Evolutionary conservation across 2,113 vertebrate genomes (phyloP).

Genomic region (Burhinus bistriatus): DNA sequence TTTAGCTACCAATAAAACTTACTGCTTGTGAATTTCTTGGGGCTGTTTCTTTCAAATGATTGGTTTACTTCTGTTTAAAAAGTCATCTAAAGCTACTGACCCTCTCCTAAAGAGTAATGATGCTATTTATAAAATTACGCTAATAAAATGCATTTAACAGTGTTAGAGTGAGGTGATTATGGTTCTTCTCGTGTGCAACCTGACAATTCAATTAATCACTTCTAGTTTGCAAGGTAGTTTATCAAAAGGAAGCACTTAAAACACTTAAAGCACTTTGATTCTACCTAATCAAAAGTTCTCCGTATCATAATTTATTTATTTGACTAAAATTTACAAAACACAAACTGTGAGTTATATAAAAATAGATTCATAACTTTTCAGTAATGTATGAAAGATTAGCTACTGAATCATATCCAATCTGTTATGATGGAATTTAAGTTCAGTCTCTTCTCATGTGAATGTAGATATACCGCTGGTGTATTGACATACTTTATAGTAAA

Average conservation of each 20-base stretch:
- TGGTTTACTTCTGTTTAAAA: slow-evolving; percentile 34
- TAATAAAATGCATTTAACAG: neutral
- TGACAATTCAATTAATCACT: slow-evolving; percentile 56
- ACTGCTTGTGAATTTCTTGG: neutral
- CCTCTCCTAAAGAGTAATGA: neutral
- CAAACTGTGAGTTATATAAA: neutral
- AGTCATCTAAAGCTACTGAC: slow-evolving; percentile 1
- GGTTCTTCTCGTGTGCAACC: slow-evolving; percentile 16
- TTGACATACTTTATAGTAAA: slow-evolving; percentile 1
- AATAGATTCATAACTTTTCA: neutral
- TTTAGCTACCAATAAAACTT: slow-evolving; percentile 30
- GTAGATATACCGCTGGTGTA: neutral
- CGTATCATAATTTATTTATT: slow-evolving; percentile 5
- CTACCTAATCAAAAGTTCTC: slow-evolving; percentile 33
- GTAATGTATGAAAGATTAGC: neutral
- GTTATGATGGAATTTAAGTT: slow-evolving; percentile 1
- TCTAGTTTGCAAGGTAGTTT: slow-evolving; percentile 21
- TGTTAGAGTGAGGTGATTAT: neutral
- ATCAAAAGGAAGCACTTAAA: slow-evolving; percentile 23
- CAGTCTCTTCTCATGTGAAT: neutral
- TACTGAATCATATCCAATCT: neutral
- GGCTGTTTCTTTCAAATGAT: slow-evolving; percentile 20
- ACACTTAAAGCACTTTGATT: slow-evolving; percentile 14
- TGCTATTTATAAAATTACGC: neutral
- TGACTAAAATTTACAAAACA: slow-evolving; percentile 32